Base-by-base conservation (phyloP, 2,113 vertebrate species). In the Thinocorus orbignyianus region DNA sequence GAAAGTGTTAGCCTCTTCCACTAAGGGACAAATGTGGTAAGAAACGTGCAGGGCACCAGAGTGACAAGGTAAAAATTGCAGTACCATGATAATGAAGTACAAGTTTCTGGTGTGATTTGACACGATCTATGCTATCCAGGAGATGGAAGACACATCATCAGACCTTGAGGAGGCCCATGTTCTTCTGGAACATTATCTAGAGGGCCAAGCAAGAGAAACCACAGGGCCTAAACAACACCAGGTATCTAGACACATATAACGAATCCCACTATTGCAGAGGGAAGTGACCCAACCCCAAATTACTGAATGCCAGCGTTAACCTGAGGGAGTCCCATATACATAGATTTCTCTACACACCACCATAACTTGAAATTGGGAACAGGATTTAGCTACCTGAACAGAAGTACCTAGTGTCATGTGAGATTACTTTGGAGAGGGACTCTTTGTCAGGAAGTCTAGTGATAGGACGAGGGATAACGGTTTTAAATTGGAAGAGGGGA, bases 281-380 rank as follows among this genome's bases (percentile, higher is more conserved):
- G 44, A 88, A 94, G 26, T 6, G 17, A 65, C 80, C 69, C 44
- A 86, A n/a, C 6, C 10, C 13, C n/a, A 80, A 41, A 88, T 11
- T 39, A 61, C 44, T 26, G 44, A 77, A 76, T 52, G 20, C 11
- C 55, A 71, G 11, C 7, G 19, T 18, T 66, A 51, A 19, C 30
- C 35, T 60, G 14, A 5, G 10, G 13, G 1, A 90, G 17, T 5
- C 49, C 18, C 1, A 10, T 0, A 65, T 26, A 31, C 20, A 55
- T 1, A 62, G 8, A 3, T 60, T 13, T 78, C 41, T 74, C 2
- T 2, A 51, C 31, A 68, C 13, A 30, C 20, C 60, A 48, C 26
- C 42, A 51, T 48, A 10, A 55, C 15, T 42, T 82, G 55, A 82
- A 72, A 61, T 17, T 10, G 5, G 25, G 30, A 95, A 65, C 10